Base-by-base conservation (phyloP, 2,797 vertebrate genomes). In the Crocidura indochinensis region DNA sequence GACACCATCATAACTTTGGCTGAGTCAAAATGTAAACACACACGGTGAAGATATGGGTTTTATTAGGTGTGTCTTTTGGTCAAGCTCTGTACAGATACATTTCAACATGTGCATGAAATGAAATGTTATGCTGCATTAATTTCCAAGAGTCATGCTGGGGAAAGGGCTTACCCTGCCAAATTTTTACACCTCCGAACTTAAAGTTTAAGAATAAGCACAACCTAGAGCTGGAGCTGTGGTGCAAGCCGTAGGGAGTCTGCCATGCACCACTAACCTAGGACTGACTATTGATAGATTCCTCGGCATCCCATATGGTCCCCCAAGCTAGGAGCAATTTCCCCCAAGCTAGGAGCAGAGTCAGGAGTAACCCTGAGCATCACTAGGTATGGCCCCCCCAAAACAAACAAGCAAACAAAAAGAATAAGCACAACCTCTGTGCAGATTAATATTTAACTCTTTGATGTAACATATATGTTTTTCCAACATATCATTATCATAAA, bases 131-230 rank as follows among this genome's bases (percentile, higher is more conserved):
- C 47, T 85, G 29, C 64, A 68, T 56, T 89, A 80, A 78, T 11
- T 91, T 53, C 14, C 62, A 72, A 86, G 22, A 5, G 44, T 84
- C 7, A 2, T 65, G 56, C 31, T 29, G 19, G 26, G 26, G 19
- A 88, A 27, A 82, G 11, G 9, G 6, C 0, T 71, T 93, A 44
- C 24, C 71, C n/a, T 65, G 65, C 26, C 46, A 84, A 27, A 68
- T 12, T 82, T 93, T 77, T 76, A 84, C 9, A 92, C 5, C 8
- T 82, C 49, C 84, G 11, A 73, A 69, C 65, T 82, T 64, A 90
- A 91, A 53, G 24, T 74, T 31, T 86, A 90, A 90, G 60, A 22
- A 38, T 38, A 38, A 38, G 38, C 5, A 38, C 38, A 38, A 2
- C 5, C 5, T 38, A 38, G 38, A 38, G 38, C 38, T 38, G 38